Evolutionary conservation across 2,797 vertebrate genomes (phyloP), one percentile per base, ranked within the genome.

Genomic region (Sebastes paucispinis): DNA sequence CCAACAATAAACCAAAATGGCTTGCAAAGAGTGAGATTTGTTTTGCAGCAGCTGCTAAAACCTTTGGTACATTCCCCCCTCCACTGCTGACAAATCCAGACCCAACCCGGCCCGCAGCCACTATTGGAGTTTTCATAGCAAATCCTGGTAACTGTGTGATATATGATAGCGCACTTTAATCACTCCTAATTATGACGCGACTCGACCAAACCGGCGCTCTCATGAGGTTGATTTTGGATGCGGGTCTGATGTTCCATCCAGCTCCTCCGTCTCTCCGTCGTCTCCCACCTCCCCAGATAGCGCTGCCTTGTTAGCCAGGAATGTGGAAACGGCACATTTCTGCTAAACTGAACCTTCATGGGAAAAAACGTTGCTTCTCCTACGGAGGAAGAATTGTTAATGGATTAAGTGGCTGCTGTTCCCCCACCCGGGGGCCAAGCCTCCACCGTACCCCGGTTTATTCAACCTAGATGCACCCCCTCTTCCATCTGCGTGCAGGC

Each of bases 401-500:
- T 91, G 92, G 91, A 94, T 93, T 91, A 93, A 90, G 81, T 86
- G 73, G 89, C 86, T 54, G 88, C 91, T 60, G 81, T 88, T 89
- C 88, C 87, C 43, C 87, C 90, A 85, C 27, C 78, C 32, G 34
- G 73, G 82, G 78, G 80, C 81, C 77, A 70, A 84, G 78, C 82
- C 82, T 34, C 54, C 1, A 79, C 75, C 71, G 22, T 73, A 77
- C 75, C 80, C 83, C 3, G 5, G 86, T 88, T 87, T 79, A 90
- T 90, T 92, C 83, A 90, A 54, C 16, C 68, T 80, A n/a, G 54
- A 74, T 34, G 10, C 2, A 72, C 79, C 70, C 73, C 39, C 43
- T 57, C 25, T n/a, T 76, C 77, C 81, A 74, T 91, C 88, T 87
- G 84, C 69, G 25, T 36, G 27, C 63, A 69, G 73, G 73, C 87